Evolutionary conservation across 2,888 invertebrate species (phyloP), one percentile per base, ranked within the genome.

Genomic region (Maniola hyperantus): DNA sequence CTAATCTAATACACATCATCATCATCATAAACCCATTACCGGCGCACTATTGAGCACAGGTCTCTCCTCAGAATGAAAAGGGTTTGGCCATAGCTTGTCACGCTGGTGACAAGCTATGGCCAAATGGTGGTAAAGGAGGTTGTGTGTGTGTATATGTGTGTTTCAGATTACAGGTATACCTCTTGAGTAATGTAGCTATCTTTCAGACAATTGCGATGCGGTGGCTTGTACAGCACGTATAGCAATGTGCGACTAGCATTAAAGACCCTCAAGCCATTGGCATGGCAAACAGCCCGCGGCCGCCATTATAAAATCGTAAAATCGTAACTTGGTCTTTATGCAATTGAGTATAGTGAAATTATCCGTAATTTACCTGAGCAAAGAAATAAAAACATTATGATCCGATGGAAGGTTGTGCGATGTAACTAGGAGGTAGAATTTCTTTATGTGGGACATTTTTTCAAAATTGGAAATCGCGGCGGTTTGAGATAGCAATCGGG

Each of bases 361-460:
- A 82, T 79, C 77, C 72, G 73, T 80, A 80, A 83, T 82, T 82
- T 80, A 78, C 76, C 76, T 76, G 74, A 77, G 75, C 79, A 82
- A 83, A 83, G 63, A 81, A 82, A 79, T 78, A 80, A 81, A 81
- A 79, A 82, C 79, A 76, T 74, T 77, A 78, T 78, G 78, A 80
- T 81, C 78, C 74, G 60, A 66, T 53, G 59, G 34, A 63, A 39
- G 61, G 64, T 61, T 59, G 42, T 20, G 39, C 53, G 51, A 42
- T 48, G 68, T 68, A n/a, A n/a, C n/a, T n/a, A 64, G 67, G 70
- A 55, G 67, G 67, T 65, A 53, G 8, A 42, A 18, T 13, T 13
- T 57, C 13, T 13, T 51, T 58, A 36, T 46, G 18, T 42, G 10
- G 5, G 18, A 6, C 11, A 36, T 34, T 11, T 48, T 8, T 18